Percentiles rank a stretch among this genome's conserved stretches.
phyloP scores from a whole-genome alignment of 2,888 invertebrate species.

The Latrodectus elegans region DNA sequence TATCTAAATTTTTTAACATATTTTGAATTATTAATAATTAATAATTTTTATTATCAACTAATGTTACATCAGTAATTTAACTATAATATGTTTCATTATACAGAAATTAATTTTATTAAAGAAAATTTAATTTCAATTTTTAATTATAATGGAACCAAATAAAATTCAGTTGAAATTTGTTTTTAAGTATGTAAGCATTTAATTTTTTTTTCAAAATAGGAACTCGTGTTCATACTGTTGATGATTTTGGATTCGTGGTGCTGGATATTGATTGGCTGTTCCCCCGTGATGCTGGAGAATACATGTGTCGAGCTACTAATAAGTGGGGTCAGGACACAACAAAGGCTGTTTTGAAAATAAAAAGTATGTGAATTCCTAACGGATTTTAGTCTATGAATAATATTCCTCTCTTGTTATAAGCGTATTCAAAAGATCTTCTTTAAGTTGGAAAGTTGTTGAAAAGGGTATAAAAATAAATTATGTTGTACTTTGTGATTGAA shows the following conservation, averaged over 20 bases:
- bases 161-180: background rate
- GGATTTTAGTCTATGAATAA: too few relatives aligned
- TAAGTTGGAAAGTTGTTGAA: too few relatives aligned
- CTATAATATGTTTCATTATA: background rate
- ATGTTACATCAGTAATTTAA: too few relatives aligned
- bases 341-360: slow-evolving; percentile 89
- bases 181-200: background rate
- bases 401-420: too few relatives aligned
- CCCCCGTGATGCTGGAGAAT: slow-evolving; percentile 94
- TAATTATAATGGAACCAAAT: background rate
- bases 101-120: background rate
- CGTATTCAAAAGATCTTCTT: too few relatives aligned
- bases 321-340: slow-evolving; percentile 95
- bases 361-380: slow-evolving; percentile 79
- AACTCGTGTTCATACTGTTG: slow-evolving; percentile 92
- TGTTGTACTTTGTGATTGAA: too few relatives aligned
- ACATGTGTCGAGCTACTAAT: slow-evolving; percentile 94
- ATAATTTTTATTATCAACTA: too few relatives aligned
- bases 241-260: slow-evolving; percentile 95
- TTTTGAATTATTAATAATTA: too few relatives aligned
- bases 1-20: too few relatives aligned
- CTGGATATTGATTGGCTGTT: slow-evolving; percentile 95
- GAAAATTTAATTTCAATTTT: background rate
- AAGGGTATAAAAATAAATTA: too few relatives aligned
- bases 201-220: slow-evolving; percentile 70